phyloP scores from a whole-genome alignment of 2,797 vertebrate species.

The Rhincodon typus region DNA sequence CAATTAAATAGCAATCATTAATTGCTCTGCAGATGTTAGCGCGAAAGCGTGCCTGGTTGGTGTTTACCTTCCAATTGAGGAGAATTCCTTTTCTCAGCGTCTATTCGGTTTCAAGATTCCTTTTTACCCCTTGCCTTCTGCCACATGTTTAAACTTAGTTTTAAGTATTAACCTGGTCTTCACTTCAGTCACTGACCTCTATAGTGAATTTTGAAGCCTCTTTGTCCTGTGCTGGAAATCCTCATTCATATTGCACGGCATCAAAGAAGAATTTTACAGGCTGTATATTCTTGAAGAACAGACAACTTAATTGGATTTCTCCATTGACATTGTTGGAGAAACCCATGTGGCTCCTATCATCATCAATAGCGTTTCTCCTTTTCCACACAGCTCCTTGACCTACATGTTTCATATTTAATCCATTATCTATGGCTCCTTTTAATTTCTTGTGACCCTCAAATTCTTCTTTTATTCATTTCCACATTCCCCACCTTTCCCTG shows the following conservation, averaged over 20 bases:
- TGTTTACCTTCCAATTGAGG: not conserved
- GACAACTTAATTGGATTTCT: not conserved
- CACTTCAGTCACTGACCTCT: not conserved
- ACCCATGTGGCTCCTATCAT: not conserved
- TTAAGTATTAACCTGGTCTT: not conserved
- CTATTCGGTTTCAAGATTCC: not conserved
- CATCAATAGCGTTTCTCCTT: not conserved
- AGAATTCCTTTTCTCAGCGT: not conserved
- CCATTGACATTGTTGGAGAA: not conserved
- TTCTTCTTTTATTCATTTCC: not conserved
- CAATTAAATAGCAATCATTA: not conserved
- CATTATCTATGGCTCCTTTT: not conserved
- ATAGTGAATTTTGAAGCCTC: not conserved
- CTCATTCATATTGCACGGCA: not conserved
- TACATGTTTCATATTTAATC: not conserved
- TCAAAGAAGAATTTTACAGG: not conserved
- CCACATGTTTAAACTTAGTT: not conserved
- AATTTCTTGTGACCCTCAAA: not conserved
- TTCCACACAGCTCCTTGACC: not conserved
- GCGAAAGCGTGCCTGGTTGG: not conserved
- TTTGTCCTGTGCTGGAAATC: not conserved
- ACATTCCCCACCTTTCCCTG: not conserved
- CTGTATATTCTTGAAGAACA: not conserved
- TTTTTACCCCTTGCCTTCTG: not conserved
- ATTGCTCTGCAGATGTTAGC: no score